Base-by-base conservation (phyloP, 2,113 vertebrate genomes). In the Oxygymnocypris stewartii region DNA sequence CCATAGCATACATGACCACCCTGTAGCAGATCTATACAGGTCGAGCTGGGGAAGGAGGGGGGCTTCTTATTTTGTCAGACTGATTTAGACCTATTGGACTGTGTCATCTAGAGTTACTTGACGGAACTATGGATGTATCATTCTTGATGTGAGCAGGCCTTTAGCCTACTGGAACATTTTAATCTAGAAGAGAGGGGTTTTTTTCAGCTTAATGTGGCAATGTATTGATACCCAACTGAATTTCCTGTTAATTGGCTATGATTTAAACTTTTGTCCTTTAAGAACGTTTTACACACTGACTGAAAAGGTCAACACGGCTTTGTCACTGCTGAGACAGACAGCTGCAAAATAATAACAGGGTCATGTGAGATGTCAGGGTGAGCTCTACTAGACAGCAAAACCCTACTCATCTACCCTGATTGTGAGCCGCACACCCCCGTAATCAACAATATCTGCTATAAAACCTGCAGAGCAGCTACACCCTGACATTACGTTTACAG, bases 361-460 rank as follows among this genome's bases (percentile, higher is more conserved):
- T 44, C 40, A 6, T 44, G 7, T 51, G 44, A 69, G 44, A 69
- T 2, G 18, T 51, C 2, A 25, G 79, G 12, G 35, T 63, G 20
- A 37, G 35, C 69, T 73, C 79, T 3, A 4, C 65, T 2, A 44
- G 79, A 65, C 37, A 28, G 23, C 35, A 42, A 81, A 81, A 81
- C 79, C 59, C 37, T 13, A 47, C 59, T 80, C 57, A 63, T 63
- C 57, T 80, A 25, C 35, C 16, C 40, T 65, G 40, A 47, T 65
- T 5, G 40, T 42, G 40, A 67, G n/a, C 59, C 3, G 35, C 23
- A 61, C 54, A 42, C 11, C n/a, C 59, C 28, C 65, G 37, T 71
- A 20, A 84, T 51, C 49, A 42, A 35, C 81, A 71, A 71, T 14
- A 82, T 81, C 28, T 82, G 14, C 80, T 12, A 42, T 73, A 54